Base-by-base conservation (phyloP, 1,140 invertebrate species). In the Antheraea mylitta region DNA sequence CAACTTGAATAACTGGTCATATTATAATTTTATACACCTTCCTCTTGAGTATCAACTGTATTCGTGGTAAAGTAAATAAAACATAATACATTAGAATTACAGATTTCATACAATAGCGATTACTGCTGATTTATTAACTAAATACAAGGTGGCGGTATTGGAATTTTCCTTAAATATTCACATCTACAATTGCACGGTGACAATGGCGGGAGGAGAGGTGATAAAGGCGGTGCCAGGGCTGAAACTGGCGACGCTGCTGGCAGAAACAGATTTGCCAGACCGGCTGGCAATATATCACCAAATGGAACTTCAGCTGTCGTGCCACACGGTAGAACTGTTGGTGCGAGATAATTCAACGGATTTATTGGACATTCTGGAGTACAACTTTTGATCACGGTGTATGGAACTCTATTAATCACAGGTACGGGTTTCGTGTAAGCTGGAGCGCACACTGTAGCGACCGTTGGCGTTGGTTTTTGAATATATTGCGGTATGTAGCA, bases 231-330 rank as follows among this genome's bases (percentile, higher is more conserved):
- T 9, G 81, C 73, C 62, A 76, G 69, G 0, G 81, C 79, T 0
- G 85, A 89, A 0, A 89, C 74, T 0, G 86, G 86, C 0, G 85
- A 87, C 1, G 85, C 85, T 0, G 79, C 74, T 30, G 86, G 86
- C 48, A 87, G 48, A 18, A 85, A 84, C 0, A 82, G 83, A 64
- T 78, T 87, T 3, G 37, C 37, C 38, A 42, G n/a, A 19, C 30
- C 16, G 0, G 5, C 6, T 62, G 18, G 11, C 19, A 58, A n/a
- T 30, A 64, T 16, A 37, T 64, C 63, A 18, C 58, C 37, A 13
- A 66, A 61, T 18, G 38, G 48, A 30, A 37, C 53, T 48, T 66
- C 58, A 36, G 53, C 6, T 42, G 64, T 64, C 7, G 59, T 16
- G 65, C 61, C 61, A n/a, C 10, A 63, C 0, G 58, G 58, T n/a